These are phyloP conservation scores for Melipona beecheii DNA, from an alignment of 2,888 invertebrate species.

Conservation along the genomic window DNA sequence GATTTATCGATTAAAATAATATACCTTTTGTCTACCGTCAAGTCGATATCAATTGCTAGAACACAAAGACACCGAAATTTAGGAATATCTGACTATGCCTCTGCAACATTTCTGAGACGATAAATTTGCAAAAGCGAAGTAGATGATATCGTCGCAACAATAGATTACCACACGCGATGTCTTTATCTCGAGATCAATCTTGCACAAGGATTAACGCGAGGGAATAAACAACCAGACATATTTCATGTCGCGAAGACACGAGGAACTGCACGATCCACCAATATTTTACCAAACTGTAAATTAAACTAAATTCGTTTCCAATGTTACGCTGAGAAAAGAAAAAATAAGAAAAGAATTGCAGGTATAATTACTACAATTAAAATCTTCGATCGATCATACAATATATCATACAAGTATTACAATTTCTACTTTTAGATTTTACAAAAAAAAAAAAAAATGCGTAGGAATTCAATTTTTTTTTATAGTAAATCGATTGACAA, in stretches of 20 bases:
- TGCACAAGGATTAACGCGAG: neutral
- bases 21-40: neutral
- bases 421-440: too few species aligned
- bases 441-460: too few species aligned
- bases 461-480: too few species aligned
- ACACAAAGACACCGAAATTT: neutral
- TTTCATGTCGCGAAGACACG: neutral
- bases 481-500: too few species aligned
- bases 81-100: neutral
- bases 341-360: too few species aligned
- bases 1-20: too few species aligned
- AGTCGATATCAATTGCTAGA: neutral
- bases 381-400: too few species aligned
- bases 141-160: neutral
- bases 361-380: too few species aligned
- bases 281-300: neutral
- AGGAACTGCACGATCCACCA: neutral
- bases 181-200: conserved; percentile 14
- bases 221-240: neutral
- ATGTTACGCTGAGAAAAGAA: neutral
- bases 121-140: neutral
- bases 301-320: neutral
- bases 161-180: conserved; percentile 2
- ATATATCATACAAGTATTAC: too few species aligned
- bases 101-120: neutral